Base-by-base conservation (phyloP, 2,113 vertebrate species). In the Tympanuchus pallidicinctus region DNA sequence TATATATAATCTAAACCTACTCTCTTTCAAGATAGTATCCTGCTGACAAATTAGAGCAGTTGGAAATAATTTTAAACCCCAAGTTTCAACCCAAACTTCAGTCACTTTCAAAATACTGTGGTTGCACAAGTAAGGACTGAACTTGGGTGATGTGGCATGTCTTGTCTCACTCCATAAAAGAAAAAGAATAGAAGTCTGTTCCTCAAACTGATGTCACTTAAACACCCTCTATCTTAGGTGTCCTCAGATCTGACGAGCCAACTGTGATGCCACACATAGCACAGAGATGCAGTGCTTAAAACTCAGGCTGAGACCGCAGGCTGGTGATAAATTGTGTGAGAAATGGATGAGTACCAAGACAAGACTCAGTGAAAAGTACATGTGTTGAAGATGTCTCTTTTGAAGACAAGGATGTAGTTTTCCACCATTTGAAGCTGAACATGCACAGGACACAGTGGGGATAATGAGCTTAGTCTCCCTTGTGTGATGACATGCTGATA, bases 301-400 rank as follows among this genome's bases (percentile, higher is more conserved):
- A 25, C 10, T 21, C 0, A 3, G 48, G n/a, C 47, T 78, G 66
- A 78, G 32, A n/a, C 14, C 20, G 88, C 16, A 13, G 3, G 3
- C 4, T 1, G 19, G 1, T 28, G 47, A 38, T 24, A 50, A 80
- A 34, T 25, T 0, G 0, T 69, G n/a, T 76, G 52, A 92, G 38
- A 65, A 87, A 76, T 34, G 14, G 21, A 6, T 48, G 43, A 61
- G 14, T 57, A 47, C 32, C 82, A 88, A 85, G 16, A 42, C 25
- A 72, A 79, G 57, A 52, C 18, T 67, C 64, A 38, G 32, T 9
- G 78, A 38, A 72, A 64, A 13, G 8, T 19, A 30, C 42, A 9
- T 8, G 3, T 45, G 52, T 40, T 43, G 54, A 47, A 50, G 5
- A 30, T 13, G 9, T n/a, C 64, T 45, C 42, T 91, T 81, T 57